Base-by-base conservation (phyloP, 2,797 vertebrate genomes). In the Melanotaenia boesemani region DNA sequence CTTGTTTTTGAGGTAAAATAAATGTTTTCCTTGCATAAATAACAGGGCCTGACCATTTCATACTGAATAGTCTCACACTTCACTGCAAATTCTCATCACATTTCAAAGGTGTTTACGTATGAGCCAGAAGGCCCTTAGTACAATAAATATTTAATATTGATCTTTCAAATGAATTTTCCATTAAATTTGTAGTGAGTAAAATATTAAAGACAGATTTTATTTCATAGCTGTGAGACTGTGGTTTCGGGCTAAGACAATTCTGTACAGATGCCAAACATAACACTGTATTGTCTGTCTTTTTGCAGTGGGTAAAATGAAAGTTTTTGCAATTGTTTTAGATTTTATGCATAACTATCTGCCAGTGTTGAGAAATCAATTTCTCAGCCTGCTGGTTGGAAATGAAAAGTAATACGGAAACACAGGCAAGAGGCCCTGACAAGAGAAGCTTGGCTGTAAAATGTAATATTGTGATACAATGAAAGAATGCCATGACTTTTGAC, bases 121-220 rank as follows among this genome's bases (percentile, higher is more conserved):
- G 89, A 94, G 87, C 87, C 71, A 85, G 87, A 79, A 89, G 85
- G 84, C 89, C 88, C 80, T 91, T 82, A 84, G 83, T 77, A 82
- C 57, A 72, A 93, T 94, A 88, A 91, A 95, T 94, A 93, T 93
- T 94, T 94, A 76, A 94, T 92, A 92, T 93, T 93, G 91, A 92
- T 93, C 92, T 94, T 93, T 89, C 85, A 90, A 92, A 93, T 92
- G 82, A 92, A 91, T 90, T 93, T 89, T 91, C 86, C 88, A 93
- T 94, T 91, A 88, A 89, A 91, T 92, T 89, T 89, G 88, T 79
- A 90, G 85, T 87, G 80, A 75, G 86, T 76, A 73, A 95, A 95
- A 94, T 92, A 94, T 95, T 90, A 93, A 86, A 83, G 76, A 74
- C 86, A 84, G 74, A 86, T 91, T 93, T 80, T 46, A 83, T 82